Percentiles rank a stretch among this genome's conserved stretches.
Evolutionary conservation across 2,113 vertebrate genomes (phyloP).

Genomic region (Python bivittatus): DNA sequence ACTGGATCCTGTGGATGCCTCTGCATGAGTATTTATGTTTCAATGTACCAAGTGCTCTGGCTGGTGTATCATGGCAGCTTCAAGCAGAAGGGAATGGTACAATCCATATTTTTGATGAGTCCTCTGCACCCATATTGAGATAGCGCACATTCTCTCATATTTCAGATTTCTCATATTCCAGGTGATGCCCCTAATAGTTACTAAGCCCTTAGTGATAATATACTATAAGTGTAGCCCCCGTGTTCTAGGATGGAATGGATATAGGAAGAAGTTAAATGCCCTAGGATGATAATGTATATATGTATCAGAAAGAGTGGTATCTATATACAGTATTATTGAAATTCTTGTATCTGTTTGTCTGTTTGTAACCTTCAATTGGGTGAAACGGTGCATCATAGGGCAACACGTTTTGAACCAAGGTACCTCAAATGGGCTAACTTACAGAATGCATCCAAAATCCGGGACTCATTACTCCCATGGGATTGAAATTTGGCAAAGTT

Average conservation of each 20-base stretch:
- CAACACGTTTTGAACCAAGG: too few relatives aligned
- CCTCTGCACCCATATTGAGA: background rate
- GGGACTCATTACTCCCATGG: too few relatives aligned
- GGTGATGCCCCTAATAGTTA: background rate
- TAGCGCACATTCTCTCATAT: background rate
- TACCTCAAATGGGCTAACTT: too few relatives aligned
- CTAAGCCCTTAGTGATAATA: background rate
- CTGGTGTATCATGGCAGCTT: background rate
- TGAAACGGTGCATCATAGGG: too few relatives aligned
- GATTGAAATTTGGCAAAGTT: too few relatives aligned
- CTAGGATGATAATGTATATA: background rate
- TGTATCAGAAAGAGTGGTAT: background rate
- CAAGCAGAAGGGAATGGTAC: background rate
- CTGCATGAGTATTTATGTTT: background rate
- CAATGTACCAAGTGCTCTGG: background rate
- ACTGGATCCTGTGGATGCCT: background rate
- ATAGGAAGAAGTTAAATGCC: background rate
- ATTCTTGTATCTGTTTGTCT: too few relatives aligned
- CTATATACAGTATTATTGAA: too few relatives aligned
- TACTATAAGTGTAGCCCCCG: background rate
- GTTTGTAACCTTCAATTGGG: too few relatives aligned
- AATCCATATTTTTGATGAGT: background rate
- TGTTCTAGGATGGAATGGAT: background rate
- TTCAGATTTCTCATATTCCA: background rate
- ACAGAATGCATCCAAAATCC: too few relatives aligned